These are phyloP conservation scores for Drosophila paucipuncta DNA, from an alignment of 2,888 invertebrate genomes.

Conservation along the genomic window DNA sequence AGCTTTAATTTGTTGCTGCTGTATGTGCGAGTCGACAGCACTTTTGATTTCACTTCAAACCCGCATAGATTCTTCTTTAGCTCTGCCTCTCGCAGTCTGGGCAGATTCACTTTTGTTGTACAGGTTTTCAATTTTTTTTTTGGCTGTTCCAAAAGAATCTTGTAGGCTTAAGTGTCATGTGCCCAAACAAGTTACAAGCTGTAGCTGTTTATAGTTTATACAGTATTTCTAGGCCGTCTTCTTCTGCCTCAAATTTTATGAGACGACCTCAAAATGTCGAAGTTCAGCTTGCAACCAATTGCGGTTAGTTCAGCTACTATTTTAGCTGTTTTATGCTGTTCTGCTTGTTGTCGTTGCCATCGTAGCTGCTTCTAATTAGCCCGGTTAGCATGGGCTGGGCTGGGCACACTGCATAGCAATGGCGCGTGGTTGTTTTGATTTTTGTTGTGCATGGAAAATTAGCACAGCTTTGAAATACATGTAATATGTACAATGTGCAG, in stretches of 20 bases:
- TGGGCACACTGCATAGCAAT: conserved; percentile 16
- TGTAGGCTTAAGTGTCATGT: conserved; percentile 70
- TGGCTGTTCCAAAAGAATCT: conserved; percentile 61
- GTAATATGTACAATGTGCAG: conserved; percentile 33
- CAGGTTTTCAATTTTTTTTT: conserved; percentile 59
- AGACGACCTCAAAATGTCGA: conserved; percentile 70
- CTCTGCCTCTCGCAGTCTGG: conserved; percentile 31
- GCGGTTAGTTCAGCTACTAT: conserved; percentile 19
- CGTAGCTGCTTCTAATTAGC: conserved; percentile 60
- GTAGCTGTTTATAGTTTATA: conserved; percentile 31
- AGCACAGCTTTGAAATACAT: conserved; percentile 55
- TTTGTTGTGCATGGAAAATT: conserved; percentile 64
- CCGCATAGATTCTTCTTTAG: conserved; percentile 47
- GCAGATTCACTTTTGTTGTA: conserved; percentile 76
- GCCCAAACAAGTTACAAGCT: conserved; percentile 69
- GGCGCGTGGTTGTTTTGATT: conserved; percentile 59
- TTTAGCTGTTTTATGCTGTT: conserved; percentile 25
- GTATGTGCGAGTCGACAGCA: conserved; percentile 59
- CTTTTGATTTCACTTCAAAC: conserved; percentile 77
- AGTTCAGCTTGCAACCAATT: conserved; percentile 57
- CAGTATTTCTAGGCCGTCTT: conserved; percentile 66
- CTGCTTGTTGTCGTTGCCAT: conserved; percentile 16
- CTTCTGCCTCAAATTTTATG: conserved; percentile 32
- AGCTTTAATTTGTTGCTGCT: conserved; percentile 61
- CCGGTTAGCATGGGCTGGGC: conserved; percentile 35